Base-by-base conservation (phyloP, 2,113 vertebrate species). In the Ardeotis arabs region DNA sequence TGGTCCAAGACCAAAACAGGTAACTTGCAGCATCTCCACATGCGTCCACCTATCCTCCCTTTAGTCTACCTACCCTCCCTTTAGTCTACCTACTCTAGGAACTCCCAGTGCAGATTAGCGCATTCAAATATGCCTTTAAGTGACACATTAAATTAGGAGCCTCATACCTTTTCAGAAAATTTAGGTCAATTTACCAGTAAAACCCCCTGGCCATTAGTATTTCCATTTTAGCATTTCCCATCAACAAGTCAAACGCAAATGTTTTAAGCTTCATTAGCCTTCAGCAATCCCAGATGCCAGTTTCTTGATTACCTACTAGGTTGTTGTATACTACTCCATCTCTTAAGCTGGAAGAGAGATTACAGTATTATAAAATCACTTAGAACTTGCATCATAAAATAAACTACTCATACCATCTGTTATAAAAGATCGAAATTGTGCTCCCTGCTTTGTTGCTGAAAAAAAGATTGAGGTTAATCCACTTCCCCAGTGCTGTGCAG, bases 341-440 rank as follows among this genome's bases (percentile, higher is more conserved):
- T 85, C 82, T 84, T 81, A 74, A 92, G 1, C 37, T 83, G 39
- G 39, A 92, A 88, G 70, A 83, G 29, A 53, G 58, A 92, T 93
- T 96, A 95, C 24, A 47, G 83, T 52, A 60, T 55, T 83, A 85
- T 18, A 93, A 90, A 93, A 87, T 53, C 39, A 31, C 79, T 90
- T 83, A 69, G 41, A 95, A 86, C 35, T 90, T 85, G 37, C 83
- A 92, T 89, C 53, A 86, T 62, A 91, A 92, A 96, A 62, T 22
- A 90, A 93, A 84, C 39, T 78, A 58, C 64, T 91, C 63, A 69
- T 58, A 76, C 67, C 58, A 85, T 94, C 88, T 75, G 55, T 85
- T 96, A 79, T 4, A 76, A 58, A 89, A 76, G 58, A 87, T 45
- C 0, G 0, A 68, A 63, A 60, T 28, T 91, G 39, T 72, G 91